These are phyloP conservation scores for Nephrotoma guestfalica DNA, from an alignment of 2,888 invertebrate species.

Conservation along the genomic window DNA sequence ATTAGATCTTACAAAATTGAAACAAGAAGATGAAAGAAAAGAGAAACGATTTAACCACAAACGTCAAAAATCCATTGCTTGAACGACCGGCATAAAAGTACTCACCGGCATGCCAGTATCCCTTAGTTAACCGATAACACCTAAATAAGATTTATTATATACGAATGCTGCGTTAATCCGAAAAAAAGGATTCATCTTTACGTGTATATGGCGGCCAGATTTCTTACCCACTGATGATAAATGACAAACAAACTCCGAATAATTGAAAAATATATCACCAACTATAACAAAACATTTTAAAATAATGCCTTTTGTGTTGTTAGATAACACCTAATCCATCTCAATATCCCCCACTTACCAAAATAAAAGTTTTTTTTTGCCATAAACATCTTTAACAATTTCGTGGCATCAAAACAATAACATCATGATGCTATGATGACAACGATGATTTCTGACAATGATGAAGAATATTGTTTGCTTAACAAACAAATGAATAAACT, in stretches of 20 bases:
- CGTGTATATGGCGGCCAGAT: too few relatives aligned
- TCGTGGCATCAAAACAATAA: neutral
- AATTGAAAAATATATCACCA: too few relatives aligned
- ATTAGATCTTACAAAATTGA: too few relatives aligned
- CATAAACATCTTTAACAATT: neutral
- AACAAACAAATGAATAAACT: neutral
- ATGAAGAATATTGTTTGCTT: neutral
- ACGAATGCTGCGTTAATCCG: too few relatives aligned
- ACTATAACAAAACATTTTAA: neutral
- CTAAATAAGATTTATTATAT: too few relatives aligned
- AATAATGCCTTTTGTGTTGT: neutral
- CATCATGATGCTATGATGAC: neutral
- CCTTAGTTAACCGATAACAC: too few relatives aligned
- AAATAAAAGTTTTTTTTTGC: neutral
- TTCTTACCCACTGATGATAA: neutral
- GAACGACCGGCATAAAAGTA: too few relatives aligned
- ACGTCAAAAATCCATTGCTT: too few relatives aligned
- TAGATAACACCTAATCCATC: neutral
- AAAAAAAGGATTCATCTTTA: too few relatives aligned
- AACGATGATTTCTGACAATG: neutral
- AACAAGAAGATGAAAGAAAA: too few relatives aligned
- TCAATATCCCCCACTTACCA: neutral
- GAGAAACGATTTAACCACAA: too few relatives aligned
- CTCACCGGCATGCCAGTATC: too few relatives aligned
- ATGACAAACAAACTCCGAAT: neutral